Conservation (phyloP, 92 coral and sea anemone genomes). For the Hydrozoanthus gracilis region DNA sequence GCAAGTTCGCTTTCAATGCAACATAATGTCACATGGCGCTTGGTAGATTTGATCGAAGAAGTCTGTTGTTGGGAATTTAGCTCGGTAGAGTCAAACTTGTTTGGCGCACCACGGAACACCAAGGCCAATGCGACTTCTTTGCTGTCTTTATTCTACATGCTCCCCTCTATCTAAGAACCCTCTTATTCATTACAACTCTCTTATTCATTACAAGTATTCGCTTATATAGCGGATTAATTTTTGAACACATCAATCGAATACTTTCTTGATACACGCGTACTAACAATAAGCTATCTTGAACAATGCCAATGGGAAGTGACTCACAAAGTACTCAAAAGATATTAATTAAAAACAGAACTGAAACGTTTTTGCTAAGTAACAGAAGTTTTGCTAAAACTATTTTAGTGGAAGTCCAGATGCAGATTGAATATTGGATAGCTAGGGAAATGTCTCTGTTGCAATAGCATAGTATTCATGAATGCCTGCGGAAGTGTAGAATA, state of each 20-base stretch:
- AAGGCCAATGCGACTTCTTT: neutral
- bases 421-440: no score
- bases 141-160: no score
- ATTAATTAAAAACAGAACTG: no score
- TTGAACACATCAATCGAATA: no score
- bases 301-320: neutral
- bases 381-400: neutral
- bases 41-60: neutral
- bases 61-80: neutral
- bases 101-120: neutral
- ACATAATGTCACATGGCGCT: neutral
- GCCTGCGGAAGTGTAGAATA: neutral
- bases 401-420: neutral
- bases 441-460: no score
- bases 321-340: no score
- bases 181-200: neutral
- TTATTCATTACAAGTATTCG: neutral
- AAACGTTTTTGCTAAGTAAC: neutral
- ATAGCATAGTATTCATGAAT: neutral
- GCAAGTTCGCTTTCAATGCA: no score
- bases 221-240: slow-evolving; percentile 5
- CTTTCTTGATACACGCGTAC: neutral
- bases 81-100: slow-evolving; percentile 3
- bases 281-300: slow-evolving; percentile 2
- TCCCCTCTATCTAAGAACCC: neutral